These are phyloP conservation scores for Seriola dumerili DNA, from an alignment of 2,113 vertebrate genomes.

Conservation along the genomic window DNA sequence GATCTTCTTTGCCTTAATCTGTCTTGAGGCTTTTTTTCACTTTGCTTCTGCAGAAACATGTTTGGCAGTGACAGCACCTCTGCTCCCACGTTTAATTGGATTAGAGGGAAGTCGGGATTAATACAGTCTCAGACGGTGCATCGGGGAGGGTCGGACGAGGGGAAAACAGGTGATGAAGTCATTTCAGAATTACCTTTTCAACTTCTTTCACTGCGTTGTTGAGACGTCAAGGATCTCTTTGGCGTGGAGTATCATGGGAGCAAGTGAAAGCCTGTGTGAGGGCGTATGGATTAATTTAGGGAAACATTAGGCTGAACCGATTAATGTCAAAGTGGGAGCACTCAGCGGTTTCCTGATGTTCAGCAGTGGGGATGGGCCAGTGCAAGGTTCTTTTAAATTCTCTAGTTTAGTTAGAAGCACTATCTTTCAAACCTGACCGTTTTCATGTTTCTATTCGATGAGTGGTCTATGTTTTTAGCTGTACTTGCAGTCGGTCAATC, in stretches of 20 bases:
- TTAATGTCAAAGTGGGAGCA: conserved; percentile 62
- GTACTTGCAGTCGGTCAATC: neutral
- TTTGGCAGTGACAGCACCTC: conserved; percentile 78
- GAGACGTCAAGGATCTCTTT: conserved; percentile 58
- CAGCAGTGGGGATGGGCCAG: conserved; percentile 17
- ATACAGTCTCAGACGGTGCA: conserved; percentile 47
- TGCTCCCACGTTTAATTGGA: conserved; percentile 78
- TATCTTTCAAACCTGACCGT: neutral
- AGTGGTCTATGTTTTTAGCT: no score
- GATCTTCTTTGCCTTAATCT: conserved; percentile 77
- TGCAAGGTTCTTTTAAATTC: neutral
- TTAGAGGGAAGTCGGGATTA: conserved; percentile 76
- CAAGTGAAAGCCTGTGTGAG: conserved; percentile 37
- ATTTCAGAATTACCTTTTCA: conserved; percentile 60
- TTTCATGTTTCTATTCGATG: no score
- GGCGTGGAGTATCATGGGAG: conserved; percentile 58
- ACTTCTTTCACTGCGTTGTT: conserved; percentile 37
- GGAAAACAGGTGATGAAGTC: conserved; percentile 75
- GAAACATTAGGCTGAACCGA: conserved; percentile 64
- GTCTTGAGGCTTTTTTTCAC: conserved; percentile 72
- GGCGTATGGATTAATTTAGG: conserved; percentile 59
- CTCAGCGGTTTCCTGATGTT: conserved; percentile 45
- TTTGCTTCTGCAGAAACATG: conserved; percentile 67
- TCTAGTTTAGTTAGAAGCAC: neutral
- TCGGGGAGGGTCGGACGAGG: conserved; percentile 14